These are phyloP conservation scores for Hydrotaea cyrtoneurina DNA, from an alignment of 2,888 invertebrate species.

Conservation along the genomic window DNA sequence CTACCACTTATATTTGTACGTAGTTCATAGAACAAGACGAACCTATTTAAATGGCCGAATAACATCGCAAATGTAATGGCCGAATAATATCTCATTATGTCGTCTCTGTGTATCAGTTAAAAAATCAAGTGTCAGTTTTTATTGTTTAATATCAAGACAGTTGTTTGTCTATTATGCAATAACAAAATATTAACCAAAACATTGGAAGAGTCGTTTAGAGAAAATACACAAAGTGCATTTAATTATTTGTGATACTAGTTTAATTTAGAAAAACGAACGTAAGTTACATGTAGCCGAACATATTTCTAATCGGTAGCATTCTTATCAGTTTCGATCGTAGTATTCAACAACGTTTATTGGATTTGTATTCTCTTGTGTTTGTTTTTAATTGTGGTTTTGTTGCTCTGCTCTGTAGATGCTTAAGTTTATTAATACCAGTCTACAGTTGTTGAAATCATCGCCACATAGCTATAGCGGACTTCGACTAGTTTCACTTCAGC, in stretches of 20 bases:
- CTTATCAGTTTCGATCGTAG: slow-evolving; percentile 28
- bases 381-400: background rate
- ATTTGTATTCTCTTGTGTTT: background rate
- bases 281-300: background rate
- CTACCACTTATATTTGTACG: too few relatives aligned
- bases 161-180: slow-evolving; percentile 46
- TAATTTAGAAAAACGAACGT: slow-evolving; percentile 30
- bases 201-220: background rate
- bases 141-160: too few relatives aligned
- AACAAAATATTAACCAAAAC: background rate
- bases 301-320: background rate
- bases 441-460: slow-evolving; percentile 46
- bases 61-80: too few relatives aligned
- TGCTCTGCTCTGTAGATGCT: slow-evolving; percentile 71
- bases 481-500: slow-evolving; percentile 35
- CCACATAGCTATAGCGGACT: slow-evolving; percentile 18
- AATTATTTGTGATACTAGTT: slow-evolving; percentile 60
- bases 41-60: too few relatives aligned
- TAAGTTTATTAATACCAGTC: slow-evolving; percentile 65
- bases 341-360: background rate
- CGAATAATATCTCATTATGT: too few relatives aligned
- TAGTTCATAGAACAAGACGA: too few relatives aligned
- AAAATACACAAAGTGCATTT: slow-evolving; percentile 58
- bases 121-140: too few relatives aligned
- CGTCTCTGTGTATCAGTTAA: too few relatives aligned